A percentile compares a stretch with the other conserved stretches of the same genome.
Conservation (phyloP, 2,888 invertebrate genomes). For the Eumerus sabulonum region DNA sequence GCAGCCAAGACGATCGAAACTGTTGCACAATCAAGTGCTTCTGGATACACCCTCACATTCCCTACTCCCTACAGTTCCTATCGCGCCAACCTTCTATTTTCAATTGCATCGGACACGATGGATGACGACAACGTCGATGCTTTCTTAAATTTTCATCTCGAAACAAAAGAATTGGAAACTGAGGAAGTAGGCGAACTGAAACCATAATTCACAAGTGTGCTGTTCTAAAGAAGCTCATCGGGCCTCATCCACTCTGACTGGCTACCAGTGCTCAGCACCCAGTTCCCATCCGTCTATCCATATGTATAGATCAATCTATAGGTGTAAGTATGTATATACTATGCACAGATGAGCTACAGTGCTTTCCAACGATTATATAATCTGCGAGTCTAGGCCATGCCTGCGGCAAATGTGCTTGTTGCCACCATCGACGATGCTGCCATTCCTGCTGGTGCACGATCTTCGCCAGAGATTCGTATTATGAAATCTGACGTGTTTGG, state of each 20-base stretch:
- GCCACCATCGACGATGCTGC: not conserved
- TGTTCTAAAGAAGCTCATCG: conserved; percentile 43
- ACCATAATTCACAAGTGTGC: not conserved
- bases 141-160: conserved; percentile 27
- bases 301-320: not conserved
- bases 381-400: conserved; percentile 64
- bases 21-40: conserved; percentile 23
- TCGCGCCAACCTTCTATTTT: not conserved
- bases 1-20: conserved; percentile 21
- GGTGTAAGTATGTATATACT: too few relatives aligned
- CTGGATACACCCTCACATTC: conserved; percentile 31
- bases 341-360: conserved; percentile 44
- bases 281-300: not conserved
- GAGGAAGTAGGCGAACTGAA: conserved; percentile 14
- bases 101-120: too few relatives aligned
- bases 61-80: not conserved
- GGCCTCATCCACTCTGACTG: too few relatives aligned
- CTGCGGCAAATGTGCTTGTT: conserved; percentile 21
- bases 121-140: conserved; percentile 5
- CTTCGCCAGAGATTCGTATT: conserved; percentile 49
- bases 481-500: conserved; percentile 47
- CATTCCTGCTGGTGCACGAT: conserved; percentile 49
- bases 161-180: conserved; percentile 29
- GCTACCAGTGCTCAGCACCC: too few relatives aligned
- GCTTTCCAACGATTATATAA: conserved; percentile 58